Conservation (phyloP, 2,113 vertebrate species). For the Sigmodon hispidus region DNA sequence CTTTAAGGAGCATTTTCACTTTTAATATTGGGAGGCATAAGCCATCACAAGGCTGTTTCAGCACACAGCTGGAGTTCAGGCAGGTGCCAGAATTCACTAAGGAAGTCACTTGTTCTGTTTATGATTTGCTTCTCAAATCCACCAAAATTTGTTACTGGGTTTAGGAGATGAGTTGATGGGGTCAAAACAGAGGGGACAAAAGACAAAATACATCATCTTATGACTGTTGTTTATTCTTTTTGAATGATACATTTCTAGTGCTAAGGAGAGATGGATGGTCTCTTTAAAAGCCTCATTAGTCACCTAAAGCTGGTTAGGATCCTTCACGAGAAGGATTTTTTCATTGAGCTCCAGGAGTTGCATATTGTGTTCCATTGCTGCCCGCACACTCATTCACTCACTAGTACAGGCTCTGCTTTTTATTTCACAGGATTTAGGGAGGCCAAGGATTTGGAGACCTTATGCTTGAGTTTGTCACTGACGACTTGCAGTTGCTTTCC, state of each 20-base stretch:
- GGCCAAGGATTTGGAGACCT: neutral
- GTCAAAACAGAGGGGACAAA: too few species aligned
- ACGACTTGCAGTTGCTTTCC: neutral
- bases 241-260: neutral
- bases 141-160: neutral
- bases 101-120: neutral
- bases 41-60: slow-evolving; percentile 32
- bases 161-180: neutral
- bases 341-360: neutral
- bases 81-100: slow-evolving; percentile 24
- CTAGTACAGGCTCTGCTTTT: neutral
- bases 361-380: neutral
- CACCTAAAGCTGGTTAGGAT: neutral
- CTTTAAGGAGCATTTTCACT: neutral
- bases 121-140: slow-evolving; percentile 25
- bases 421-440: neutral
- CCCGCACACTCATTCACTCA: too few species aligned
- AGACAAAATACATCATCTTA: neutral
- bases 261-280: neutral
- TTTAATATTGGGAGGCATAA: neutral
- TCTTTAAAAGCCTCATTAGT: neutral
- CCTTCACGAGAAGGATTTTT: neutral
- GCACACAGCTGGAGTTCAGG: neutral
- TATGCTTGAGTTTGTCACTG: neutral
- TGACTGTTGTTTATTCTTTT: neutral